Evolutionary conservation across 2,888 invertebrate genomes (phyloP), one percentile per base, ranked within the genome.

Genomic region (Pyrgus malvae): DNA sequence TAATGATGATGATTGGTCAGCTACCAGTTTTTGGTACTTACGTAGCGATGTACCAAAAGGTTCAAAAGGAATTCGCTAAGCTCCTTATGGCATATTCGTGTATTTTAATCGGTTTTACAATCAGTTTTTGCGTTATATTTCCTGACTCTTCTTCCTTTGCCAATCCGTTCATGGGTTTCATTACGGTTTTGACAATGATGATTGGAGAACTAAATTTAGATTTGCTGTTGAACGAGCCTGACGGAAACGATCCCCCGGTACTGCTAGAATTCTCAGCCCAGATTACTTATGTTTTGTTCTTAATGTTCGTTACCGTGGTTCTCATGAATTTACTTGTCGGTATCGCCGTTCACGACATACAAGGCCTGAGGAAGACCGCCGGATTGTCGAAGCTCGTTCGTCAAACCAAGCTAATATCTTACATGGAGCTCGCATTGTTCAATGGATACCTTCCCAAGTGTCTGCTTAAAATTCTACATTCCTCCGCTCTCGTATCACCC

Each of bases 1-100:
- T 96, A n/a, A 96, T 97, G 96, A 88, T 96, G 76, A 96, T 96
- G 95, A 94, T 97, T 55, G 97, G 97, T 0, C 96, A 97, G 68
- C 84, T 97, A 31, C 97, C 97, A 0, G 93, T 96, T 45, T 96
- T 97, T 71, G 97, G 97, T 12, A 95, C 96, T 0, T 97, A 97
- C 72, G 96, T 97, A 2, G 97, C 97, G 0, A 97, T 97, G 97
- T 96, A 96, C 67, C 96, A 96, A 1, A 94, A 95, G 78, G 96
- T 96, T 0, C 95, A 96, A 74, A 95, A 94, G 41, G 96, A 97
- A 84, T 96, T 97, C 65, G 95, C 95, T 5, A 96, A 96, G 72
- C 86, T 97, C n/a, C 91, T 97, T 45, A 91, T 96, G 83, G 96
- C 96, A 0, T 97, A 96, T 74, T 95, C 95, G 0, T 96, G 96